Evolutionary conservation across 2,113 vertebrate species (phyloP), one percentile per base, ranked within the genome.

Genomic region (Podilymbus podiceps): DNA sequence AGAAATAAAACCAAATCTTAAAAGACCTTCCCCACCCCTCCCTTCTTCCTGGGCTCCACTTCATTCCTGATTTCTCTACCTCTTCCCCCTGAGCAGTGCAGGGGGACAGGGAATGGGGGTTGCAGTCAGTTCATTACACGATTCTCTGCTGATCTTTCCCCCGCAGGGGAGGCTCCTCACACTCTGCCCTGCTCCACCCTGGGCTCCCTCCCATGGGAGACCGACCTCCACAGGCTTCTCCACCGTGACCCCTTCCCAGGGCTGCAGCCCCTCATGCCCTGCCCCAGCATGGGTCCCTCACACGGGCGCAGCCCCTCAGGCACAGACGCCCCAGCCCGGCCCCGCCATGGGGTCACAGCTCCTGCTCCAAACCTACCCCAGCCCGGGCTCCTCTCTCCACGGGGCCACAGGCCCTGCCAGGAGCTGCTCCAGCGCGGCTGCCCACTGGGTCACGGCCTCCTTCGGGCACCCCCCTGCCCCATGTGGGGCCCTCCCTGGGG

Each of bases 81-180:
- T 71, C 12, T 33, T 64, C 35, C 50, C 17, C 58, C 5, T 5
- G 7, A 58, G 27, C 2, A 3, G 33, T 4, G 7, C 16, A 6
- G 2, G 19, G 11, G 20, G 19, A 63, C 13, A 8, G 22, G 35
- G 9, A 63, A 40, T 15, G 23, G 42, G 16, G 19, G 27, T 3
- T 64, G 33, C 0, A 0, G 33, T 60, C 67, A 62, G 35, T 18
- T 38, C 59, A 71, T 24, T 47, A 60, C 27, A 44, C 0, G 0
- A 27, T 55, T 35, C 8, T 49, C 55, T 44, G 25, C 22, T 5
- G 2, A 25, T 75, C 19, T 35, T n/a, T 60, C 69, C 16, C 67
- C 33, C 56, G 38, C 38, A 38, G 38, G 38, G 38, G 38, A 38
- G 38, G 38, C n/a, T n/a, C n/a, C 56, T 40, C 15, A 12, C 11